These are phyloP conservation scores for Eupithecia centaureata DNA, from an alignment of 2,888 invertebrate species.

Conservation along the genomic window DNA sequence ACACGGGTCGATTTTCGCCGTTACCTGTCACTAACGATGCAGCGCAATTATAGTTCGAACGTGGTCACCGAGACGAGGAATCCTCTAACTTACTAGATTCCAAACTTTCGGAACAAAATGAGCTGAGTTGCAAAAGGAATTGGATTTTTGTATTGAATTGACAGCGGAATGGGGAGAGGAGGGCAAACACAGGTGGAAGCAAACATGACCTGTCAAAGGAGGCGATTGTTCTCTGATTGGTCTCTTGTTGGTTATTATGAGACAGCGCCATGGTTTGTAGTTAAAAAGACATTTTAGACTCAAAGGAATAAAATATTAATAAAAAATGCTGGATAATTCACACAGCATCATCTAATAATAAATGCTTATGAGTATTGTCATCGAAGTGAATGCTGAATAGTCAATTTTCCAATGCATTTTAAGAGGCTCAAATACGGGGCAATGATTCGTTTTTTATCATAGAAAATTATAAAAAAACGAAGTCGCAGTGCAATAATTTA, in stretches of 20 bases:
- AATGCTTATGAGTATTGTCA: too few relatives aligned
- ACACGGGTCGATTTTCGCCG: conserved; percentile 57
- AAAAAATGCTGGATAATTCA: too few relatives aligned
- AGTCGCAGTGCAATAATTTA: too few relatives aligned
- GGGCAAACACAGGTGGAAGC: conserved; percentile 64
- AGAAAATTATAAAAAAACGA: too few relatives aligned
- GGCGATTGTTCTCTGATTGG: conserved; percentile 46
- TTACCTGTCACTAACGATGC: conserved; percentile 17
- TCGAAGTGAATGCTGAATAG: too few relatives aligned
- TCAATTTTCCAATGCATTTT: too few relatives aligned
- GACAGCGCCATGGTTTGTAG: background rate
- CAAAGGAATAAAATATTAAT: background rate
- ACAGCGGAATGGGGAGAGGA: conserved; percentile 50
- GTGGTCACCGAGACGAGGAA: conserved; percentile 61
- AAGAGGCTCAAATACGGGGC: too few relatives aligned
- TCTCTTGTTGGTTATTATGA: conserved; percentile 43
- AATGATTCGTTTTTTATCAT: too few relatives aligned
- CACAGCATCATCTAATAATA: too few relatives aligned
- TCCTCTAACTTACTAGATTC: conserved; percentile 56
- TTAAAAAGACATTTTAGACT: background rate
- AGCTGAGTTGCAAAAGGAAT: conserved; percentile 76
- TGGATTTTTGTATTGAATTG: conserved; percentile 78
- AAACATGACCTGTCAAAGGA: conserved; percentile 66
- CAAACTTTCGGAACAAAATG: conserved; percentile 69
- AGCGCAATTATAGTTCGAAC: background rate